phyloP scores from a whole-genome alignment of 2,888 invertebrate genomes.

The Melitaea athalia region DNA sequence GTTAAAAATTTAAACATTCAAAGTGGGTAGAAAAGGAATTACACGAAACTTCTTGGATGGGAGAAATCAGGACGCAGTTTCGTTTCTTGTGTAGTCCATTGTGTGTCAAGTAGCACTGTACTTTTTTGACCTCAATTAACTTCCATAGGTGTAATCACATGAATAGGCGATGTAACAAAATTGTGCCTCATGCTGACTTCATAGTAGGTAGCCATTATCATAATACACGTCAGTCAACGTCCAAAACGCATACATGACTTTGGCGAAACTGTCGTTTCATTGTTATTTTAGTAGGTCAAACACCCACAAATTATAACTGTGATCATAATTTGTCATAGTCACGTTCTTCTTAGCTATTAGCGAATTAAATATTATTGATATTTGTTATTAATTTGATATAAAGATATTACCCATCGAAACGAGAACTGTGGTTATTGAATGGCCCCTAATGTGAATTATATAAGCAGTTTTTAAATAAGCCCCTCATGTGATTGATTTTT shows the following conservation, averaged over 20 bases:
- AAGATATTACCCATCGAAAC: not conserved
- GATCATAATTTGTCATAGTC: not conserved
- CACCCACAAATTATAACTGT: not conserved
- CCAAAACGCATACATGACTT: slow-evolving; percentile 32
- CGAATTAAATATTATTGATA: not conserved
- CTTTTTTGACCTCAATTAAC: slow-evolving; percentile 25
- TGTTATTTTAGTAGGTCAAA: slow-evolving; percentile 33
- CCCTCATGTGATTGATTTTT: slow-evolving; percentile 24
- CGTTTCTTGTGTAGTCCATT: slow-evolving; percentile 1
- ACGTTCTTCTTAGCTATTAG: not conserved
- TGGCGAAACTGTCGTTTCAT: slow-evolving; percentile 27
- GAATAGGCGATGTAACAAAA: slow-evolving; percentile 28
- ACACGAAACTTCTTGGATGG: not conserved
- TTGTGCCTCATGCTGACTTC: slow-evolving; percentile 28
- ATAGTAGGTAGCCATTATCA: slow-evolving; percentile 29
- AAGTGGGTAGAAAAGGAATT: not conserved
- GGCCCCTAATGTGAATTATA: slow-evolving; percentile 6
- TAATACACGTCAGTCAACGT: slow-evolving; percentile 28
- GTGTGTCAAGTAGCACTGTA: slow-evolving; percentile 7
- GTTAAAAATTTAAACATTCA: not conserved
- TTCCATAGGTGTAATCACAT: slow-evolving; percentile 29
- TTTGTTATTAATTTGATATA: not conserved
- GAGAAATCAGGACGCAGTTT: not conserved
- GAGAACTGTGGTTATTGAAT: not conserved
- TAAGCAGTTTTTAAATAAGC: slow-evolving; percentile 12